These are phyloP conservation scores for Sinohyriopsis cumingii DNA, from an alignment of 2,888 invertebrate genomes.

Conservation along the genomic window DNA sequence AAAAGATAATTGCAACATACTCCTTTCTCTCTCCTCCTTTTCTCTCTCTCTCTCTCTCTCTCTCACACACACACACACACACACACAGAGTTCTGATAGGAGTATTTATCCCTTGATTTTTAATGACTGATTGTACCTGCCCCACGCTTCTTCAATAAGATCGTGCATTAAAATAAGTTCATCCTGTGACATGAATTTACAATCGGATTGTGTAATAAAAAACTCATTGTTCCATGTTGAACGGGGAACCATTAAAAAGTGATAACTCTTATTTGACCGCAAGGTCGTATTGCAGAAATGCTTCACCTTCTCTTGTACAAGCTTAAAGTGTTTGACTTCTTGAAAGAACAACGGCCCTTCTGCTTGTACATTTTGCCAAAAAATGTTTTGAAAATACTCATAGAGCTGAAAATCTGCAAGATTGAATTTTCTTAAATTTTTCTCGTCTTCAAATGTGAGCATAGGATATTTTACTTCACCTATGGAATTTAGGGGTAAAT, in stretches of 20 bases:
- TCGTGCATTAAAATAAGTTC: conserved; percentile 25
- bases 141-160: conserved; percentile 31
- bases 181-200: conserved; percentile 26
- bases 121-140: conserved; percentile 9
- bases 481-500: conserved; percentile 48
- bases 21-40: too few relatives aligned
- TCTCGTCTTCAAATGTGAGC: conserved; percentile 32
- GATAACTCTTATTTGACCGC: neutral
- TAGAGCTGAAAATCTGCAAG: conserved; percentile 59
- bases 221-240: conserved; percentile 33
- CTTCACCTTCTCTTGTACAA: conserved; percentile 23
- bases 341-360: conserved; percentile 33
- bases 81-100: too few relatives aligned
- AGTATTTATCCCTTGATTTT: neutral
- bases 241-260: conserved; percentile 8
- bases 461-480: conserved; percentile 16
- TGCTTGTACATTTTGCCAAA: conserved; percentile 39
- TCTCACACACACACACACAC: too few relatives aligned
- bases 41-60: too few relatives aligned
- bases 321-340: conserved; percentile 45
- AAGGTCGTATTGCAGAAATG: conserved; percentile 16
- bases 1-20: too few relatives aligned
- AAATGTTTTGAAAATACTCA: conserved; percentile 47
- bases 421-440: conserved; percentile 47
- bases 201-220: conserved; percentile 21